Base-by-base conservation (phyloP, 2,888 invertebrate genomes). In the Asteroscopus sphinx region DNA sequence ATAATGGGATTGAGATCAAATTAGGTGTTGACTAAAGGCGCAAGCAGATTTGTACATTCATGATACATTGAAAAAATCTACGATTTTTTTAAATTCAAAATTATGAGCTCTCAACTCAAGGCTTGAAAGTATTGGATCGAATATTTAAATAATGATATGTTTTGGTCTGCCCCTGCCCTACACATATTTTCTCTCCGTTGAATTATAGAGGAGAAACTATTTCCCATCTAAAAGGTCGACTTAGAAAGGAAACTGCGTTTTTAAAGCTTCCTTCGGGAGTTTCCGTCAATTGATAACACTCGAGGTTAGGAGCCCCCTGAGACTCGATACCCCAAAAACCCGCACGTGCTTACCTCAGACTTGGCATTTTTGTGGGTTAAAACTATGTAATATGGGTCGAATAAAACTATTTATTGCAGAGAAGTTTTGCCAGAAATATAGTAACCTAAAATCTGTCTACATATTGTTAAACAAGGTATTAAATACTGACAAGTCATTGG, bases 401-500 rank as follows among this genome's bases (percentile, higher is more conserved):
- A 11, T 40, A 32, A 30, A 32, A 28, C 16, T 25, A 42, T 60
- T 49, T 36, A 61, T 45, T 44, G 5, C 28, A n/a, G 8, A 16
- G 16, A 30, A 42, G 32, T 33, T 45, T 16, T 41, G 16, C 35
- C 30, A 69, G 40, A 25, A 54, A 15, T 25, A 21, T 45, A 12
- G 32, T 44, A 12, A 63, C 15, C n/a, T n/a, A n/a, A n/a, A n/a
- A n/a, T n/a, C n/a, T 33, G 48, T 59, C 44, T 59, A 36, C 30
- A 35, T 61, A 42, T 26, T 68, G 33, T 42, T 42, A 47, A 35
- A 28, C 39, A 44, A 48, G 48, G 53, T 53, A 63, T 9, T 47
- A 28, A 46, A 45, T 42, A 61, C 51, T 33, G 26, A 39, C 41
- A 55, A 46, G 42, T 67, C 53, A 58, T 45, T 55, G 58, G 46